Evolutionary conservation across 2,113 vertebrate species (phyloP), one percentile per base, ranked within the genome.

Genomic region (Empidonax traillii): DNA sequence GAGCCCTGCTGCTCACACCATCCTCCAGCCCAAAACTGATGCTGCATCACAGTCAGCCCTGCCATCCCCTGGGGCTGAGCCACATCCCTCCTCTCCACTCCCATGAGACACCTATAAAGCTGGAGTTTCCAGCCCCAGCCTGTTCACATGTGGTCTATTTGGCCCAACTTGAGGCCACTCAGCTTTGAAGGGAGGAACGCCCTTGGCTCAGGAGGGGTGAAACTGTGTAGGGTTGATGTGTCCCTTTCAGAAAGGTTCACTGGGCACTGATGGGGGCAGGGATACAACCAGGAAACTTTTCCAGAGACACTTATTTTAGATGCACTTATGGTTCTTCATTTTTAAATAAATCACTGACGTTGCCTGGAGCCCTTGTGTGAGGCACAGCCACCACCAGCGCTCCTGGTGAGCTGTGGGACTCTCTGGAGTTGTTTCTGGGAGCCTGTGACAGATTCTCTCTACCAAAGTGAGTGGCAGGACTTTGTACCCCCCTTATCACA

Each of bases 401-500:
- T 65, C 17, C 67, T 46, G 10, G 55, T 12, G 18, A 6, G 67
- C 56, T 55, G 12, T 47, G 14, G 44, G 43, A 9, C 18, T 59
- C 8, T 41, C 16, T 39, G 65, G 1, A 24, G 44, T 23, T 1
- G 0, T 69, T 68, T 49, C 12, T 88, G 83, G 62, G 43, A 52
- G 24, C 52, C 56, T 66, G 5, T 52, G 59, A 17, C 18, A 41
- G 69, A 28, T 52, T 14, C 5, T 14, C 14, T 63, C 76, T 76
- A 10, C 51, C 75, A 59, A 8, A 80, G 30, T 4, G 2, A 41
- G 53, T 21, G 55, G 30, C 59, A 59, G 58, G 52, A 23, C 30
- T 33, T 43, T 41, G 2, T 20, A 6, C 0, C 1, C 10, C 15
- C 3, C 2, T 18, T 16, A 3, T 4, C 20, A 46, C 37, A 41